Evolutionary conservation across 2,888 invertebrate species (phyloP).

Genomic region (Caradrina clavipalpis): DNA sequence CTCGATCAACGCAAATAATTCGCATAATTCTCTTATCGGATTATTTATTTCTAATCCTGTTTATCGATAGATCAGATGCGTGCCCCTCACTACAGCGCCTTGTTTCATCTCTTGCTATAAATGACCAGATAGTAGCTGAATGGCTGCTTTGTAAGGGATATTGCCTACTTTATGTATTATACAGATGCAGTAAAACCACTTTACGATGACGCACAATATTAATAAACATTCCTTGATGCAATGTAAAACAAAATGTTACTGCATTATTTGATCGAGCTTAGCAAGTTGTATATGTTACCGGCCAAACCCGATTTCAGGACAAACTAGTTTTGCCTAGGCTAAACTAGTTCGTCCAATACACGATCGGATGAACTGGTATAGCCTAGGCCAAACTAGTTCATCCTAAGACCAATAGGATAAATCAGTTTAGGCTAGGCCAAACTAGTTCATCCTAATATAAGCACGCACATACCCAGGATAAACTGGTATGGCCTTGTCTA

Average conservation of each 20-base stretch:
- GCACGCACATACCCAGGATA: no score
- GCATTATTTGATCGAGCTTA: constrained; percentile 34
- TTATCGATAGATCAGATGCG: constrained; percentile 69
- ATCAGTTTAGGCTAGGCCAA: no score
- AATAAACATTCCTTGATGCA: constrained; percentile 59
- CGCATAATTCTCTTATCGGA: constrained; percentile 35
- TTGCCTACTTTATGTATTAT: constrained; percentile 87
- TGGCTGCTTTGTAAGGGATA: constrained; percentile 86
- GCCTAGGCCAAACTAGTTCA: no score
- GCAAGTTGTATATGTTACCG: constrained; percentile 18
- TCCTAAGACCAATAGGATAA: no score
- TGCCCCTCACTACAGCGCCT: constrained; percentile 76
- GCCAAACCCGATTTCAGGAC: no score
- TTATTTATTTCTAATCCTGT: constrained; percentile 51
- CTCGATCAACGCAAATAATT: constrained; percentile 25
- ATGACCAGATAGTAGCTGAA: constrained; percentile 89
- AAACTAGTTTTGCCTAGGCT: no score
- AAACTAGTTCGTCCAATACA: no score
- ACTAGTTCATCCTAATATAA: no score
- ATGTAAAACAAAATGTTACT: constrained; percentile 50
- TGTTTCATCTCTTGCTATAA: constrained; percentile 89
- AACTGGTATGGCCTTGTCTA: no score
- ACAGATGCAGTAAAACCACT: constrained; percentile 83
- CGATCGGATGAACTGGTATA: no score
- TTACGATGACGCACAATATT: constrained; percentile 73